Evolutionary conservation across 2,888 invertebrate species (phyloP).

Genomic region (Schrankia costaestrigalis): DNA sequence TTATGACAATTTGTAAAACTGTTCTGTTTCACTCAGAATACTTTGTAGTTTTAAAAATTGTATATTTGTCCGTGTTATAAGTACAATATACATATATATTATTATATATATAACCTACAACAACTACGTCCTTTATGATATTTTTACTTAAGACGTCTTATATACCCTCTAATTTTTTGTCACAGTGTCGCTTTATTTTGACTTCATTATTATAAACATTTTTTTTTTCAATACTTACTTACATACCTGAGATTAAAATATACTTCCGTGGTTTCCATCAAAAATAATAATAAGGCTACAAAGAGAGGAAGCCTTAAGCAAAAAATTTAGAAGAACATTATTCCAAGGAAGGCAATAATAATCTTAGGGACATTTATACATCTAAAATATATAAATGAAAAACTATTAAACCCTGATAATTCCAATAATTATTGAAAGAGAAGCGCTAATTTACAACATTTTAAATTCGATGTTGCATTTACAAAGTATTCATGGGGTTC

Average conservation of each 20-base stretch:
- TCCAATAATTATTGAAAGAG: constrained; percentile 74
- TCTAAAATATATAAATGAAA: constrained; percentile 60
- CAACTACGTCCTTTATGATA: constrained; percentile 75
- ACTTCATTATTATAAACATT: constrained; percentile 73
- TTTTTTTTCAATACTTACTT: constrained; percentile 66
- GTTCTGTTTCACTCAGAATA: no score
- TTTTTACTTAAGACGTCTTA: constrained; percentile 65
- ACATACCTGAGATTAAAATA: constrained; percentile 49
- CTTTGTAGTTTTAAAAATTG: constrained; percentile 1
- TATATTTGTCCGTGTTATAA: constrained; percentile 19
- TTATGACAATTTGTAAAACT: constrained; percentile 5
- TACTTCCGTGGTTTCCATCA: constrained; percentile 42
- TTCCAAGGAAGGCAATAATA: constrained; percentile 49
- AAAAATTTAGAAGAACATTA: constrained; percentile 50
- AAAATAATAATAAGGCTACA: constrained; percentile 49
- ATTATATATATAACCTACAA: constrained; percentile 56
- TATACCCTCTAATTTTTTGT: constrained; percentile 76
- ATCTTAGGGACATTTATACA: constrained; percentile 48
- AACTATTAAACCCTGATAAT: constrained; percentile 77
- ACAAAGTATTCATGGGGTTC: constrained; percentile 59
- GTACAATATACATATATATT: constrained; percentile 31
- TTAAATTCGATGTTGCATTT: constrained; percentile 75
- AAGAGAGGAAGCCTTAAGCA: constrained; percentile 64
- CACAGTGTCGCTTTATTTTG: constrained; percentile 81
- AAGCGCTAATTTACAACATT: constrained; percentile 70